Evolutionary conservation across 1,140 invertebrate species (phyloP).

Genomic region (Drosophila lini): DNA sequence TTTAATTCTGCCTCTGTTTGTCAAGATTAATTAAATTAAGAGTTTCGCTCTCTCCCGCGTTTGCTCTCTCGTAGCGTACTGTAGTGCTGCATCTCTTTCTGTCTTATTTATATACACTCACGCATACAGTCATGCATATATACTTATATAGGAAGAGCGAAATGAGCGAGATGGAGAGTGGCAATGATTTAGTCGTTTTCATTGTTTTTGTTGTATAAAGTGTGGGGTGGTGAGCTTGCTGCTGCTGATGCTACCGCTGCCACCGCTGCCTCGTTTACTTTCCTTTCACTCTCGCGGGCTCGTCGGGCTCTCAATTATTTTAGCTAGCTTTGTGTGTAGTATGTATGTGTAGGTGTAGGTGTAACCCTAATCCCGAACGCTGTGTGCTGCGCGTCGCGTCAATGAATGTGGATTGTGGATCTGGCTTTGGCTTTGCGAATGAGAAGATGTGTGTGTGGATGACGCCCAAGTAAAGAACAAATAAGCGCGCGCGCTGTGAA

Average conservation of each 20-base stretch:
- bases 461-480: slow-evolving; percentile 37
- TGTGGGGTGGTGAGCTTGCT: slow-evolving; percentile 31
- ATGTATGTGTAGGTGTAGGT: slow-evolving; percentile 13
- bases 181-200: slow-evolving; percentile 71
- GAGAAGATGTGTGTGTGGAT: slow-evolving; percentile 11
- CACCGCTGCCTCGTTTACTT: slow-evolving; percentile 27
- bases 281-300: slow-evolving; percentile 55
- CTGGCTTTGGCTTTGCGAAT: slow-evolving; percentile 7
- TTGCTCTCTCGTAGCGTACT: slow-evolving; percentile 21
- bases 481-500: slow-evolving; percentile 35
- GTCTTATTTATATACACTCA: slow-evolving; percentile 6
- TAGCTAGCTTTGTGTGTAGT: slow-evolving; percentile 18
- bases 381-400: slow-evolving; percentile 32
- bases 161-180: slow-evolving; percentile 62
- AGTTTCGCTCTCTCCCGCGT: slow-evolving; percentile 13
- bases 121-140: neutral
- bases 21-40: slow-evolving; percentile 49
- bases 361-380: slow-evolving; percentile 34
- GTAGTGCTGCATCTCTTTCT: slow-evolving; percentile 21
- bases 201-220: slow-evolving; percentile 64
- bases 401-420: slow-evolving; percentile 35
- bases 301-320: slow-evolving; percentile 49
- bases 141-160: slow-evolving; percentile 5
- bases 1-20: slow-evolving; percentile 13
- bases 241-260: slow-evolving; percentile 27